Evolutionary conservation across 2,797 vertebrate genomes (phyloP).

Genomic region (Mus minutoides): DNA sequence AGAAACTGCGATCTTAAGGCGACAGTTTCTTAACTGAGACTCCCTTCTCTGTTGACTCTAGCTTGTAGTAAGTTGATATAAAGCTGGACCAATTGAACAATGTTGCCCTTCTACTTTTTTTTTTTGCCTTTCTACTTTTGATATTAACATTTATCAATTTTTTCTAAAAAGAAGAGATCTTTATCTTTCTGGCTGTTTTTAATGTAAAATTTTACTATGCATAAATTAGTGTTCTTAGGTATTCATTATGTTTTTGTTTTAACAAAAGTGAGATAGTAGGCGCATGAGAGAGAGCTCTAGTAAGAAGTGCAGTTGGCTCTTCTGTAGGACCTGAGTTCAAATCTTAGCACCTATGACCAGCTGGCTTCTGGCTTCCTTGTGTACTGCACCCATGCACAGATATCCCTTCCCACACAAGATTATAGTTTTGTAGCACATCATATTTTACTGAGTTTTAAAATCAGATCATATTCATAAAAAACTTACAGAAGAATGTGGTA

Average conservation of each 20-base stretch:
- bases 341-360: background rate
- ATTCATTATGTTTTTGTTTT: background rate
- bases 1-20: background rate
- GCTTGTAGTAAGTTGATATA: background rate
- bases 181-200: background rate
- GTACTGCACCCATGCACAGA: background rate
- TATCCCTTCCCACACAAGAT: background rate
- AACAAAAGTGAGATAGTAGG: background rate
- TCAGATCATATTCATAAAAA: constrained; percentile 6
- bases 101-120: constrained; percentile 26
- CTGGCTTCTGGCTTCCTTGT: background rate
- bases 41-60: background rate
- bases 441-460: constrained; percentile 35
- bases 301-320: background rate
- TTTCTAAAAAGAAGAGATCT: background rate
- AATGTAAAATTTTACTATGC: background rate
- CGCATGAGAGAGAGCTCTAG: background rate
- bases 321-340: background rate
- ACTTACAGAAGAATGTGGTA: background rate
- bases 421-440: background rate
- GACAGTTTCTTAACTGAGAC: background rate
- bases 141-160: constrained; percentile 18
- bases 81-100: background rate
- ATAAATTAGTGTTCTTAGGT: background rate
- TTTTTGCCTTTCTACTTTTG: constrained; percentile 17